Base-by-base conservation (phyloP, 2,113 vertebrate species). In the Clupea harengus region DNA sequence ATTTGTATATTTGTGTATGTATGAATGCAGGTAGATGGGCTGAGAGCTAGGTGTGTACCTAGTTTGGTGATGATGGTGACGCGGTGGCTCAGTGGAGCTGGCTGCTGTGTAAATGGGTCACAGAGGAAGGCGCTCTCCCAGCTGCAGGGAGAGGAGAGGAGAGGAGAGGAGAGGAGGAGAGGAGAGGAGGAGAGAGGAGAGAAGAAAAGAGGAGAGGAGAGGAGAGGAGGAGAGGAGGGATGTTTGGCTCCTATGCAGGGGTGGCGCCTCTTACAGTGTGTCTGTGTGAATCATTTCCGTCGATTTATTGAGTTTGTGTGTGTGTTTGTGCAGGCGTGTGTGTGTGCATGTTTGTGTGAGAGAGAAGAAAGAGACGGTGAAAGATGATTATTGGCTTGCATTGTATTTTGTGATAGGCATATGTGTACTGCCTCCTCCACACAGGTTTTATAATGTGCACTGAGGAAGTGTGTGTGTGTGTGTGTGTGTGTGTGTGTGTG, bases 1-100 rank as follows among this genome's bases (percentile, higher is more conserved):
- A 83, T 83, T 18, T 82, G 81, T 88, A 83, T 83, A 60, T 80
- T 84, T 80, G 83, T 50, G 87, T 83, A 44, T 78, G 64, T 4
- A 4, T 82, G 78, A 80, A 44, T 83, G 84, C 72, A 18, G 25
- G 15, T 78, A 17, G 20, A 22, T 60, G 54, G 4, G 54, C 54
- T 60, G 54, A 60, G 54, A 22, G 54, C 54, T 60, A 60, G 54
- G 57, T 86, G 85, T 47, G 52, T 85, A 45, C 81, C 83, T 82
- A 81, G 86, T 84, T 39, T 87, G 84, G 67, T 84, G n/a, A 15
- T 78, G 32, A 32, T 32, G 72, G 72, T 78, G 72, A 78, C 72
- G 72, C 39, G 13, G 32, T 39, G 28, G 5, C 72, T 78, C 28
- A 10, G 22, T 67, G 72, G 72, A 32, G 72, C 72, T 78, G 72